Evolutionary conservation across 2,797 vertebrate genomes (phyloP).

Genomic region (Alosa sapidissima): DNA sequence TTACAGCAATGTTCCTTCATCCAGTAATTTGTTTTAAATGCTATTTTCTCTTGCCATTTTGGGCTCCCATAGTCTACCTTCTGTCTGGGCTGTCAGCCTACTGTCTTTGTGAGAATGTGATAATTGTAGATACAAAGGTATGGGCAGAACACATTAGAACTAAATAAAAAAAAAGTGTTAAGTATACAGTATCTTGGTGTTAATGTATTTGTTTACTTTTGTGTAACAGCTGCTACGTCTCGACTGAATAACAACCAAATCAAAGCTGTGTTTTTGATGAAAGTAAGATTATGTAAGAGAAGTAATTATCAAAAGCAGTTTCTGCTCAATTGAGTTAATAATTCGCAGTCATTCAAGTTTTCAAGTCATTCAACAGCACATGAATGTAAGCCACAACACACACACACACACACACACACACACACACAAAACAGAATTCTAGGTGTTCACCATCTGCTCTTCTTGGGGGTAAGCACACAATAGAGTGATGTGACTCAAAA

Average conservation of each 20-base stretch:
- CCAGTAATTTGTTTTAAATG: neutral
- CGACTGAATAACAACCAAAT: neutral
- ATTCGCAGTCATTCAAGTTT: neutral
- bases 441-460: slow-evolving; percentile 6
- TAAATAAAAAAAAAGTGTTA: neutral
- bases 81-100: neutral
- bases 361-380: neutral
- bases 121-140: neutral
- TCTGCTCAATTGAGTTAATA: neutral
- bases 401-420: neutral
- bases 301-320: neutral
- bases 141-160: neutral
- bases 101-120: neutral
- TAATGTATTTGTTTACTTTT: neutral
- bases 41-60: neutral
- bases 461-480: neutral
- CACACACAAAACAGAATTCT: neutral
- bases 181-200: neutral
- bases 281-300: neutral
- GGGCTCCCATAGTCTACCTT: neutral
- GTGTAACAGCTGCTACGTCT: neutral
- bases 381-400: slow-evolving; percentile 7
- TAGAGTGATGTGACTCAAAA: slow-evolving; percentile 12
- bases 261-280: neutral
- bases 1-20: neutral